phyloP scores from a whole-genome alignment of 1,140 invertebrate species.

The Papilio dardanus region DNA sequence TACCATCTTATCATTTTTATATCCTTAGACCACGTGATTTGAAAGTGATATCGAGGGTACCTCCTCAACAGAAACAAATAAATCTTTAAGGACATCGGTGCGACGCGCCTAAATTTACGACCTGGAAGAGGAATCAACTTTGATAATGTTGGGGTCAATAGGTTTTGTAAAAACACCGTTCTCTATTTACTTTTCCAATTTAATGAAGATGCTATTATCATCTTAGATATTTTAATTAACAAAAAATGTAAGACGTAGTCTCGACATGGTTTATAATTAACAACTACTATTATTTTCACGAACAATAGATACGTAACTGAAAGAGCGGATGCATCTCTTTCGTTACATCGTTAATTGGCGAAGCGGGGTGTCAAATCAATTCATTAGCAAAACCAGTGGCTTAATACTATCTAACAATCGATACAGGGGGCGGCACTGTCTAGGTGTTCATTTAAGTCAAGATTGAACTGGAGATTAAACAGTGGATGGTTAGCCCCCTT shows the following conservation, averaged over 20 bases:
- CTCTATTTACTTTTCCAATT: background rate
- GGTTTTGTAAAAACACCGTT: background rate
- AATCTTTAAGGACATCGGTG: conserved; percentile 32
- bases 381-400: conserved; percentile 70
- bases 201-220: background rate
- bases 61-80: conserved; percentile 35
- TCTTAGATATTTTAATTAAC: too few species aligned
- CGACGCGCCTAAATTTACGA: conserved; percentile 32
- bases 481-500: conserved; percentile 60
- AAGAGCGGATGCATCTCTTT: conserved; percentile 36
- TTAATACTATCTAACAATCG: conserved; percentile 67
- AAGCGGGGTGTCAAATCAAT: conserved; percentile 68
- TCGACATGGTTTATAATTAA: background rate
- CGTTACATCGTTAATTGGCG: conserved; percentile 56
- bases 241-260: background rate
- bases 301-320: background rate
- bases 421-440: conserved; percentile 56
- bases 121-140: conserved; percentile 21
- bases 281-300: background rate
- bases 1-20: conserved; percentile 67
- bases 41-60: conserved; percentile 34
- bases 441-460: conserved; percentile 78
- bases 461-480: conserved; percentile 74
- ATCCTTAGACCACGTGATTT: conserved; percentile 53
- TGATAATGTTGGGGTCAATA: background rate